Evolutionary conservation across 2,797 vertebrate species (phyloP).

Genomic region (Paedocypris micromegethes): DNA sequence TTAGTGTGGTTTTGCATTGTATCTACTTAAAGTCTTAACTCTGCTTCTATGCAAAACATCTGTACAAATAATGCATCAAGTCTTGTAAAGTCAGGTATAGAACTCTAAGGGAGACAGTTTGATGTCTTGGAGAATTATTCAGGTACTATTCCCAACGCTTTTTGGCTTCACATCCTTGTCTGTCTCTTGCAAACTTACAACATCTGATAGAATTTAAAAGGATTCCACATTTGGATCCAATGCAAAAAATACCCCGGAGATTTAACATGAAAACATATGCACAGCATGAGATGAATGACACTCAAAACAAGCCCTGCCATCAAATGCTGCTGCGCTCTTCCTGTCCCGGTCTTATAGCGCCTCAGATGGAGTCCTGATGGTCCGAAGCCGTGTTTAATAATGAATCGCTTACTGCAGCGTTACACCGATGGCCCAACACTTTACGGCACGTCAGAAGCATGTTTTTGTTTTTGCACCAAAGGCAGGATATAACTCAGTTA

Average conservation of each 20-base stretch:
- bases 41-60: too few species aligned
- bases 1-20: neutral
- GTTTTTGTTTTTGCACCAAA: neutral
- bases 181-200: conserved; percentile 2
- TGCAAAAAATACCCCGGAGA: conserved; percentile 1
- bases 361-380: too few species aligned
- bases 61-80: too few species aligned
- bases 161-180: conserved; percentile 3
- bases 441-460: neutral
- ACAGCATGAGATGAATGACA: too few species aligned
- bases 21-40: neutral
- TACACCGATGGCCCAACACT: neutral
- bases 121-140: conserved; percentile 56
- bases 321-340: too few species aligned
- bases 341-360: too few species aligned
- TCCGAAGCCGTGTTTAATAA: too few species aligned
- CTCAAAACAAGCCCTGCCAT: too few species aligned
- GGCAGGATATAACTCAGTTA: conserved; percentile 12
- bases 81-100: too few species aligned
- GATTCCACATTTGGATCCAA: neutral
- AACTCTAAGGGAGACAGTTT: neutral
- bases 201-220: conserved; percentile 13
- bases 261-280: neutral
- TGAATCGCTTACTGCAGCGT: neutral
- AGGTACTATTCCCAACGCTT: conserved; percentile 11